Base-by-base conservation (phyloP, 2,797 vertebrate genomes). In the Peromyscus eremicus region DNA sequence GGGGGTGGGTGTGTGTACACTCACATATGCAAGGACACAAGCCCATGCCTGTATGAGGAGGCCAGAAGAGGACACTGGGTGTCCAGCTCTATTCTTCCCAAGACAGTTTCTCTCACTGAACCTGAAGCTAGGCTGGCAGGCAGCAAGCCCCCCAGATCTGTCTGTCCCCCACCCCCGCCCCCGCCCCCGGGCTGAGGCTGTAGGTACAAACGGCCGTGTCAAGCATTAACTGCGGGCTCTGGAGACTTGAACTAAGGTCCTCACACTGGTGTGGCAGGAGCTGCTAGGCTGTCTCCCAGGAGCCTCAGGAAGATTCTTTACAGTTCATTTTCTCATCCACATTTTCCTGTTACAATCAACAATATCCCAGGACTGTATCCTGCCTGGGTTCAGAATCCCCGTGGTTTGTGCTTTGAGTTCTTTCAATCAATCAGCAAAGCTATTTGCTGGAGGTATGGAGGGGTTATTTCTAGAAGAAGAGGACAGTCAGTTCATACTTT, bases 391-490 rank as follows among this genome's bases (percentile, higher is more conserved):
- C 84, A 95, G 46, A 95, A 94, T 92, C 75, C 68, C 52, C 32
- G 32, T 40, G 34, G 23, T 66, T 29, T 88, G 25, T 91, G 29
- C 43, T 96, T 70, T 91, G 52, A 94, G 94, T 89, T 94, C 73
- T 94, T 84, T 55, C 62, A 86, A 8, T 83, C 40, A 80, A 85
- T 90, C 57, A 97, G 37, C 12, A 91, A 92, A 95, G 92, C 52
- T 89, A 11, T 64, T 40, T n/a, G 43, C 3, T 76, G 7, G 13
- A 43, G 11, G 16, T 11, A 13, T 2, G 4, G 4, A 1, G 11
- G 7, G 17, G 55, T 49, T 91, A 89, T 60, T 96, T 92, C 46
- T 77, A 85, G 32, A 92, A 94, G 37, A 96, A 49, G 46, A 86
- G 17, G 97, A 76, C 49, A 92, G 81, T 88, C 16, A 60, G 34